Evolutionary conservation across 2,888 invertebrate species (phyloP), one percentile per base, ranked within the genome.

Genomic region (Apocheima hispidaria): DNA sequence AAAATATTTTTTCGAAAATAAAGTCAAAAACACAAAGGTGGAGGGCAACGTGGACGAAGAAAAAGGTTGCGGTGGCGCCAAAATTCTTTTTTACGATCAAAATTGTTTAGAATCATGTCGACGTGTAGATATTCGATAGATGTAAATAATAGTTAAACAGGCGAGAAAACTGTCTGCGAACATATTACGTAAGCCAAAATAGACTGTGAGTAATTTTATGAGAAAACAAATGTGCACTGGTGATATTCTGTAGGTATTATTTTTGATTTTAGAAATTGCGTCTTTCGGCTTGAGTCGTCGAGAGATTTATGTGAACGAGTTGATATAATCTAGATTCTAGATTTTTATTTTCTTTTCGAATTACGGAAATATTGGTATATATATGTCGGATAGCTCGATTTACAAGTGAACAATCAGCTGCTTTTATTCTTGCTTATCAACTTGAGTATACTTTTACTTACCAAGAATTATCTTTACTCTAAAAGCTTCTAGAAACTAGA

Each of bases 111-210:
- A 28, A 33, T 41, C 26, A 16, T 50, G 5, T 26, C 50, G 16
- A 6, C 40, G 5, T 18, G 52, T 48, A 41, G 18, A 3, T 43
- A 43, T 38, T n/a, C n/a, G 43, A 54, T 44, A 36, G 50, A 50
- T 49, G 43, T 60, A 60, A 60, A 59, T 52, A 41, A 60, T 48
- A 2, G 26, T 18, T 38, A 52, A 43, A 49, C 54, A 49, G 49
- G 30, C 60, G 18, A 28, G 60, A 50, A 60, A 60, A 49, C 53
- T 50, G 43, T 36, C 60, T 36, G 36, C 35, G 20, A 14, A 18
- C 10, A 28, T 23, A 46, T 54, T 58, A 51, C 21, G 28, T 58
- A 58, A 58, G 50, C 50, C 9, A 14, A 51, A 58, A 58, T 51
- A 58, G 58, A 50, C 36, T 21, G 38, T 43, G 60, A 44, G 35